Conservation (phyloP, 2,888 invertebrate species). For the Rotaria macrura region DNA sequence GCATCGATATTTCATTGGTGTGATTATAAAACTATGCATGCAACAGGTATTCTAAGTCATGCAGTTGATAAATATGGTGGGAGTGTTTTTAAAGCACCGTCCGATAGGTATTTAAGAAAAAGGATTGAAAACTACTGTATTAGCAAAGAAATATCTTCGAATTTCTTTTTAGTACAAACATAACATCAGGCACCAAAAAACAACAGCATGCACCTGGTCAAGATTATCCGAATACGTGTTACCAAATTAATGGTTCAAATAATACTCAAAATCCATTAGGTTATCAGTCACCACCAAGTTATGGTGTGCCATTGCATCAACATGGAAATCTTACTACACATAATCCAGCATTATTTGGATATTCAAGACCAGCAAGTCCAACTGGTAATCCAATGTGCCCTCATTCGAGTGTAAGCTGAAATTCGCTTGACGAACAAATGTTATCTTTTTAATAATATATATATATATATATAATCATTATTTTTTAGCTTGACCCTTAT, state of each 20-base stretch:
- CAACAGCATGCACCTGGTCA: neutral
- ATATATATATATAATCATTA: too few species aligned
- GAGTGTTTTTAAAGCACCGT: neutral
- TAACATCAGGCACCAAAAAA: neutral
- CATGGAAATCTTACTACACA: neutral
- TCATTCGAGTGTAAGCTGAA: neutral
- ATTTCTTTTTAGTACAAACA: neutral
- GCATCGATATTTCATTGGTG: neutral
- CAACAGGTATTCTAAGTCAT: slow-evolving; percentile 1
- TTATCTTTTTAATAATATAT: too few species aligned
- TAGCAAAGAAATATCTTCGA: too few species aligned
- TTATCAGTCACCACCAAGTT: neutral
- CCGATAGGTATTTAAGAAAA: neutral
- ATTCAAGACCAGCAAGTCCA: neutral
- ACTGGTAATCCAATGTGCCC: neutral
- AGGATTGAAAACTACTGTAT: too few species aligned
- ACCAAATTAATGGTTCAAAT: neutral
- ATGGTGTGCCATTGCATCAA: neutral
- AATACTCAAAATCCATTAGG: neutral
- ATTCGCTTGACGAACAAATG: too few species aligned
- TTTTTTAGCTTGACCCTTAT: neutral
- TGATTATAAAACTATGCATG: slow-evolving; percentile 1
- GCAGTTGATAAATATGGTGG: neutral
- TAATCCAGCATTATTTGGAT: neutral
- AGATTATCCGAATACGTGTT: neutral